Evolutionary conservation across 2,888 invertebrate species (phyloP).

Genomic region (Drosophila crucigera): DNA sequence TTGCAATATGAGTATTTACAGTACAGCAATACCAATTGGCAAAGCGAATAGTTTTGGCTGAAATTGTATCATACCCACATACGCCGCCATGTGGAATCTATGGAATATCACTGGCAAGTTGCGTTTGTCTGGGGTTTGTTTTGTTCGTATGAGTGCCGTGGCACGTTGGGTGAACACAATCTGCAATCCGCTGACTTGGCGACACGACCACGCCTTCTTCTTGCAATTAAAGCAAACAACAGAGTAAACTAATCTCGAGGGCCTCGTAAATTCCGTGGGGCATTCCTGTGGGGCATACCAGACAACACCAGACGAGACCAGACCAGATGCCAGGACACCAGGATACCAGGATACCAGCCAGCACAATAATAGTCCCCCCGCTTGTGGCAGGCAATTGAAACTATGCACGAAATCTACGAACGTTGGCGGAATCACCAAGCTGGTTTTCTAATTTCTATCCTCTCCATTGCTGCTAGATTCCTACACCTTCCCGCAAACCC

Average conservation of each 20-base stretch:
- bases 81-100: slow-evolving; percentile 58
- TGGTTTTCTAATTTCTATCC: slow-evolving; percentile 71
- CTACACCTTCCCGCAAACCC: neutral
- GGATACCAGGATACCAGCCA: slow-evolving; percentile 13
- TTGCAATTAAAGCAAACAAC: slow-evolving; percentile 78
- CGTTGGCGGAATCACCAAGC: slow-evolving; percentile 73
- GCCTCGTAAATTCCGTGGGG: slow-evolving; percentile 75
- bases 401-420: slow-evolving; percentile 74
- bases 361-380: slow-evolving; percentile 33
- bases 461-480: neutral
- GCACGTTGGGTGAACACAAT: slow-evolving; percentile 15
- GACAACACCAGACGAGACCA: slow-evolving; percentile 5
- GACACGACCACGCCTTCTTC: slow-evolving; percentile 68
- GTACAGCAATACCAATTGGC: slow-evolving; percentile 64
- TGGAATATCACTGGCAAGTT: slow-evolving; percentile 23
- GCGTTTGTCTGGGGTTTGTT: slow-evolving; percentile 23
- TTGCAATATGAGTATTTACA: slow-evolving; percentile 64
- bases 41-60: slow-evolving; percentile 20
- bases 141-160: slow-evolving; percentile 1
- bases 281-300: slow-evolving; percentile 64
- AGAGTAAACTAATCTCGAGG: slow-evolving; percentile 76
- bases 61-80: slow-evolving; percentile 26
- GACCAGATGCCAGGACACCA: slow-evolving; percentile 20
- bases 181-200: slow-evolving; percentile 70
- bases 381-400: slow-evolving; percentile 66